phyloP scores from a whole-genome alignment of 2,113 vertebrate species.

The Oreochromis spilurus region DNA sequence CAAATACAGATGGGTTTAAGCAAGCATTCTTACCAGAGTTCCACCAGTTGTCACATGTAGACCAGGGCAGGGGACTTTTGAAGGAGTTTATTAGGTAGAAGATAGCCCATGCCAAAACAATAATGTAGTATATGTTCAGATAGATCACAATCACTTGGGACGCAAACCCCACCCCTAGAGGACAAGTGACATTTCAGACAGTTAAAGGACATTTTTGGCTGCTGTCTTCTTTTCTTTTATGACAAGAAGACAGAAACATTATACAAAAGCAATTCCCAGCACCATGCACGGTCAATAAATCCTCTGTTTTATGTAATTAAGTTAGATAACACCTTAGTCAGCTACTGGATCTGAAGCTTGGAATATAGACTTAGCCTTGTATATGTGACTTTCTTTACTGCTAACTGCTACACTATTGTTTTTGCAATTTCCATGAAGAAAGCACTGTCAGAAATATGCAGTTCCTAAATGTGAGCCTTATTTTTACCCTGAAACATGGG shows the following conservation, averaged over 20 bases:
- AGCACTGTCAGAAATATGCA: not conserved
- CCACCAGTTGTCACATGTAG: conserved; percentile 84
- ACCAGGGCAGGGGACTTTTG: conserved; percentile 80
- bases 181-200: not conserved
- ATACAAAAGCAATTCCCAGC: not conserved
- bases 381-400: not conserved
- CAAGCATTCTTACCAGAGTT: conserved; percentile 77
- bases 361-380: not conserved
- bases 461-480: not conserved
- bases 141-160: conserved; percentile 84
- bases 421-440: not conserved
- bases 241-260: not conserved
- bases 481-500: conserved; percentile 87
- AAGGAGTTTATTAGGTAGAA: conserved; percentile 90
- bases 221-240: not conserved
- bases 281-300: accelerated
- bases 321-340: not conserved
- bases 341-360: not conserved
- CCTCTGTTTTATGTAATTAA: not conserved
- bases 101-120: conserved; percentile 86
- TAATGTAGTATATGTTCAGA: conserved; percentile 87
- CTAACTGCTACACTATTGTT: not conserved
- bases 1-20: not conserved
- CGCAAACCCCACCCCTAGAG: conserved; percentile 83
- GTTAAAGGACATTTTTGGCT: not conserved